Evolutionary conservation across 2,888 invertebrate species (phyloP).

Genomic region (Drosophila parthenogenetica): DNA sequence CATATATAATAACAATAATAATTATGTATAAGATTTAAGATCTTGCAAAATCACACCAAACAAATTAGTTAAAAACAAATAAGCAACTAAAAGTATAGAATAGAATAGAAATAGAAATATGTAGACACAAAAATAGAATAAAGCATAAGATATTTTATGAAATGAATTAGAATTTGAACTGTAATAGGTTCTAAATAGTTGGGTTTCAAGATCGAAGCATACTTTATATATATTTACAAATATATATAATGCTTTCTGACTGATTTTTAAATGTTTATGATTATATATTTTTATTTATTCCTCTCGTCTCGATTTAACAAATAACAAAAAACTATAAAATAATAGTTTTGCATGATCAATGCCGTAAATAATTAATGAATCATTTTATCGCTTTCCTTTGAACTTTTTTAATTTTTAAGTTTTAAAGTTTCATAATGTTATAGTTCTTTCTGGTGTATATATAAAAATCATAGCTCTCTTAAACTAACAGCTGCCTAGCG

Average conservation of each 20-base stretch:
- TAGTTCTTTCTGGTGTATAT: constrained; percentile 40
- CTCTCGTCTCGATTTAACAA: constrained; percentile 47
- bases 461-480: constrained; percentile 75
- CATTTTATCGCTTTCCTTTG: constrained; percentile 15
- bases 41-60: constrained; percentile 75
- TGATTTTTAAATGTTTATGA: constrained; percentile 25
- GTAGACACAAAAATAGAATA: constrained; percentile 2
- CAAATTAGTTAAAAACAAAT: constrained; percentile 55
- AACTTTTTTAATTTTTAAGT: neutral
- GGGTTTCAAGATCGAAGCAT: constrained; percentile 23
- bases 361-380: constrained; percentile 34
- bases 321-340: constrained; percentile 70
- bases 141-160: constrained; percentile 17
- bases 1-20: constrained; percentile 49
- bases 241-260: constrained; percentile 22
- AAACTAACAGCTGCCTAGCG: constrained; percentile 72
- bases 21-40: constrained; percentile 67
- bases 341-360: constrained; percentile 45
- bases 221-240: neutral
- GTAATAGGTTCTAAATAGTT: constrained; percentile 8
- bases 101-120: neutral
- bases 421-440: neutral
- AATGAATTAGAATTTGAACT: constrained; percentile 17
- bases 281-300: constrained; percentile 3
- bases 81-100: constrained; percentile 32